phyloP scores from a whole-genome alignment of 2,797 vertebrate species.

The Amblyopsis hoosieri region DNA sequence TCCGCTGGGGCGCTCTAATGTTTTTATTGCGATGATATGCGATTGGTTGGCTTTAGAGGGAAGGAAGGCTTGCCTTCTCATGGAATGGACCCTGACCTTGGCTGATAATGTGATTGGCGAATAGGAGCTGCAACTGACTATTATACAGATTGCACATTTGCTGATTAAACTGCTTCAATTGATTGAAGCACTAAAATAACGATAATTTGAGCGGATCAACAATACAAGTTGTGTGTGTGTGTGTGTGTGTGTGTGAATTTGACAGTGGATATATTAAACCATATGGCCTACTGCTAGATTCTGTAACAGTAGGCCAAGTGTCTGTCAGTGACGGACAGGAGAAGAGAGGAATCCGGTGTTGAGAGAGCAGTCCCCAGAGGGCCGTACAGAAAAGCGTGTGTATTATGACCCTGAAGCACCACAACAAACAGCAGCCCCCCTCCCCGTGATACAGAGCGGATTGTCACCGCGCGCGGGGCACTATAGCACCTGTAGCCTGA shows the following conservation, averaged over 20 bases:
- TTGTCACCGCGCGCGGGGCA: slow-evolving; percentile 4
- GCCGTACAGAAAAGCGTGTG: slow-evolving; percentile 35
- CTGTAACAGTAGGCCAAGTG: no score
- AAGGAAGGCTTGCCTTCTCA: neutral
- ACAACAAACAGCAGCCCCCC: no score
- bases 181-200: no score
- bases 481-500: slow-evolving; percentile 37
- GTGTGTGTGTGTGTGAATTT: slow-evolving; percentile 3
- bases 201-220: no score
- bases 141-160: no score
- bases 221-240: neutral
- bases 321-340: neutral
- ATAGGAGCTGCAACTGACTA: no score
- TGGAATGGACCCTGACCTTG: no score
- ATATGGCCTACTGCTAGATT: neutral
- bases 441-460: slow-evolving; percentile 8
- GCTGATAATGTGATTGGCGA: no score
- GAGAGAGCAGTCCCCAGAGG: slow-evolving; percentile 44
- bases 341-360: neutral
- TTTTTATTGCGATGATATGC: neutral
- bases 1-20: neutral
- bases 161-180: no score
- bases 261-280: neutral
- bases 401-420: slow-evolving; percentile 16
- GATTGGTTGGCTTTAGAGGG: neutral